Conservation (phyloP, 2,113 vertebrate genomes). For the Cebus imitator region DNA sequence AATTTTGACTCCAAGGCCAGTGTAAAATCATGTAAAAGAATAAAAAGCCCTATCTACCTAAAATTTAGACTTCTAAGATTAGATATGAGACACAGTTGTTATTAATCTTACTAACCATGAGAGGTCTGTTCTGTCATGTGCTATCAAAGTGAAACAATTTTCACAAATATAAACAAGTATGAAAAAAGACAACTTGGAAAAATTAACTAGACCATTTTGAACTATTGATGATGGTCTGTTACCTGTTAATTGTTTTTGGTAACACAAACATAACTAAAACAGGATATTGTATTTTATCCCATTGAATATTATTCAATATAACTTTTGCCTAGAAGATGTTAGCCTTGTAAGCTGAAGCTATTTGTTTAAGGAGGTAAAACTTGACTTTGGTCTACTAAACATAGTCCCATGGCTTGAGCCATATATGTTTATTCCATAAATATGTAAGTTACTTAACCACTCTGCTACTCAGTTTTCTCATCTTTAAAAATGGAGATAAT, state of each 20-base stretch:
- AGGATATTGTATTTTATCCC: not conserved
- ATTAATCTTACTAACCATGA: slow-evolving; percentile 53
- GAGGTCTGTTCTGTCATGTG: slow-evolving; percentile 6
- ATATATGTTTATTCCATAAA: not conserved
- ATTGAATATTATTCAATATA: not conserved
- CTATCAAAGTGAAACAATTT: not conserved
- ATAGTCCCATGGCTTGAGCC: not conserved
- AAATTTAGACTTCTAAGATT: not conserved
- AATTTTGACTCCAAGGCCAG: not conserved
- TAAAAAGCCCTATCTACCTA: not conserved
- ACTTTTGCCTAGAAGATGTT: not conserved
- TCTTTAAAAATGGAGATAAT: not conserved
- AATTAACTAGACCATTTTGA: slow-evolving; percentile 1
- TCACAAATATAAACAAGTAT: slow-evolving; percentile 14
- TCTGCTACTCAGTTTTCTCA: not conserved
- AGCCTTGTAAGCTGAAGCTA: not conserved
- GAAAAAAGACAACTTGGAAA: not conserved
- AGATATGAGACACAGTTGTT: not conserved
- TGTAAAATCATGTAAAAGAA: not conserved
- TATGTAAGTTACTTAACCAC: not conserved
- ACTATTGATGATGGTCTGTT: slow-evolving; percentile 8
- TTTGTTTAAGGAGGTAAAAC: not conserved
- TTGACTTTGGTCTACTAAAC: not conserved
- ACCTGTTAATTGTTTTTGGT: slow-evolving; percentile 31
- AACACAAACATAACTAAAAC: not conserved